Base-by-base conservation (phyloP, 2,888 invertebrate genomes). In the Polyommatus iphigenia region DNA sequence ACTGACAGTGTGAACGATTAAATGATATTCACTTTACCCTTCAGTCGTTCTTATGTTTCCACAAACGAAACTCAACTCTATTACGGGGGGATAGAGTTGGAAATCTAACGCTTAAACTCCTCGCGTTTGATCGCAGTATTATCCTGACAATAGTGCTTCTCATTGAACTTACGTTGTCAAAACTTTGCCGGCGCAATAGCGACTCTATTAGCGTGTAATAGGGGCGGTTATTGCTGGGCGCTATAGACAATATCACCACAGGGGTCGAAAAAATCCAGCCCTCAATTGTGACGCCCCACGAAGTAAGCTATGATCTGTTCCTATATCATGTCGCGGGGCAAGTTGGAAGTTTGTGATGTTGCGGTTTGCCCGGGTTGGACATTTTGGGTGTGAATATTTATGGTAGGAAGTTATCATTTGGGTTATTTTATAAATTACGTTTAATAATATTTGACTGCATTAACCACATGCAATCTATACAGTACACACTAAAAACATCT, bases 271-370 rank as follows among this genome's bases (percentile, higher is more conserved):
- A 90, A 91, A 91, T 90, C 90, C 90, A 86, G 88, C 91, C 91
- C 90, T 91, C 88, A 87, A 87, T 87, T 88, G 91, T 88, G 93
- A 93, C 93, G 91, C 93, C 93, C 93, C 93, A 91, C 89, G 91
- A 90, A 91, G 93, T 92, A 90, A 90, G 92, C 93, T 91, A 91
- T 91, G 92, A 93, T 93, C 92, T 91, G 92, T 90, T 90, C 88
- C 87, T 91, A 88, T 85, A 86, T 87, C 86, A 85, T 86, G 93
- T 88, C 85, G 84, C 84, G 71, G 87, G 54, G 29, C 81, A 78
- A 82, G 67, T 62, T 72, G 50, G 32, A 76, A 77, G 13, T 46
- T 36, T 76, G 57, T 18, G 13, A 54, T 71, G 24, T 36, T 7
- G 20, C 29, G 41, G 24, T 6, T 71, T 57, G 15, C 24, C 71